Evolutionary conservation across 2,888 invertebrate species (phyloP), one percentile per base, ranked within the genome.

Genomic region (Cantharis nigra): DNA sequence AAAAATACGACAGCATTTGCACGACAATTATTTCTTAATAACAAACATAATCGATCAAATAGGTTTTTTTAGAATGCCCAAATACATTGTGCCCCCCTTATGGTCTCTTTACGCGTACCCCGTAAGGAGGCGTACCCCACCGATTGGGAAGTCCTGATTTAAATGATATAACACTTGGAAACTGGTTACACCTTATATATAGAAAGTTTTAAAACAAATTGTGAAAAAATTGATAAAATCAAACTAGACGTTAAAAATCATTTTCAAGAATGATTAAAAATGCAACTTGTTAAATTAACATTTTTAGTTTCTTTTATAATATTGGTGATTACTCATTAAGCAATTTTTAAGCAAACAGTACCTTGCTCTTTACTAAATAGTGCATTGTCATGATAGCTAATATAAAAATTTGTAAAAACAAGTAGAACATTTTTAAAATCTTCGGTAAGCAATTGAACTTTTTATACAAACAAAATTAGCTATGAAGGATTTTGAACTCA

Each of bases 351-450:
- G 7, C 49, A 49, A 49, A 49, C 49, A 49, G 49, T 49, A n/a
- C n/a, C 49, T 7, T n/a, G 7, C 49, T 49, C 13, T 49, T 49
- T 49, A 49, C n/a, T n/a, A 74, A 70, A 77, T 74, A 74, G 77
- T 71, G 77, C 77, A 30, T 10, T 26, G 74, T 77, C 77, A 77
- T 71, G 74, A 70, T 64, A 77, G 77, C 74, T 77, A 77, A 77
- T 77, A 49, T 49, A 77, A 77, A 74, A 77, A 74, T 71, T 63
- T 71, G 64, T 70, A 28, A 71, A 76, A 70, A 63, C 77, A 67
- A 77, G 77, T 71, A 74, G 74, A 67, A 63, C 49, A 72, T 49
- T 69, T 14, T 70, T 28, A 63, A 71, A 70, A 33, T 71, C 71
- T 71, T 71, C 49, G n/a, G 71, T 20, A n/a, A 71, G 65, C 65